phyloP scores from a whole-genome alignment of 2,797 vertebrate species.

The Urocyon cinereoargenteus region DNA sequence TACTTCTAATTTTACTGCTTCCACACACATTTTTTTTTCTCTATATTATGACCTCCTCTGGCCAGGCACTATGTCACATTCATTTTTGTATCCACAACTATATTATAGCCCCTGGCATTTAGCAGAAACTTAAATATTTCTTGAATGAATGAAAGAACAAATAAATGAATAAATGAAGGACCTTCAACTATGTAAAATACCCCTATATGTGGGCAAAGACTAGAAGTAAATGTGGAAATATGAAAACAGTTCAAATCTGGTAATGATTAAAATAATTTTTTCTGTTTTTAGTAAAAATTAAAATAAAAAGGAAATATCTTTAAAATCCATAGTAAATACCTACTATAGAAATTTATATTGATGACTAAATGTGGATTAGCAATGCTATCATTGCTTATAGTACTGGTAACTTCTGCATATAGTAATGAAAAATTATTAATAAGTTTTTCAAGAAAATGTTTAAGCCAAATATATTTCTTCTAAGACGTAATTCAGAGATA shows the following conservation, averaged over 20 bases:
- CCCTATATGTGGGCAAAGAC: background rate
- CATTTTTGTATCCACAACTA: background rate
- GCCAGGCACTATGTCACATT: background rate
- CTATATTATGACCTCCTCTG: background rate
- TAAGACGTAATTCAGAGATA: background rate
- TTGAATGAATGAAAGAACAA: background rate
- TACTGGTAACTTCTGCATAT: background rate
- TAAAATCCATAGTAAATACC: background rate
- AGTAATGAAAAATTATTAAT: background rate
- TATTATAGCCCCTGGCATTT: background rate
- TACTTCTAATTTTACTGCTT: background rate
- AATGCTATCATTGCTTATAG: background rate
- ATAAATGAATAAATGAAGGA: background rate
- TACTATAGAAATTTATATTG: background rate
- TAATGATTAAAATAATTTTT: background rate
- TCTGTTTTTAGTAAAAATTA: background rate
- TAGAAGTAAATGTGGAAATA: background rate
- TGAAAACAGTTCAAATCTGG: background rate
- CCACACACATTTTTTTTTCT: background rate
- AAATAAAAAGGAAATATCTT: background rate
- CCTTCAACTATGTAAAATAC: background rate
- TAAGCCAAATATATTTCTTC: background rate
- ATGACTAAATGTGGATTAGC: background rate
- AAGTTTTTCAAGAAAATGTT: background rate
- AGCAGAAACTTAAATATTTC: background rate